phyloP scores from a whole-genome alignment of 2,113 vertebrate species.

The Melospiza georgiana region DNA sequence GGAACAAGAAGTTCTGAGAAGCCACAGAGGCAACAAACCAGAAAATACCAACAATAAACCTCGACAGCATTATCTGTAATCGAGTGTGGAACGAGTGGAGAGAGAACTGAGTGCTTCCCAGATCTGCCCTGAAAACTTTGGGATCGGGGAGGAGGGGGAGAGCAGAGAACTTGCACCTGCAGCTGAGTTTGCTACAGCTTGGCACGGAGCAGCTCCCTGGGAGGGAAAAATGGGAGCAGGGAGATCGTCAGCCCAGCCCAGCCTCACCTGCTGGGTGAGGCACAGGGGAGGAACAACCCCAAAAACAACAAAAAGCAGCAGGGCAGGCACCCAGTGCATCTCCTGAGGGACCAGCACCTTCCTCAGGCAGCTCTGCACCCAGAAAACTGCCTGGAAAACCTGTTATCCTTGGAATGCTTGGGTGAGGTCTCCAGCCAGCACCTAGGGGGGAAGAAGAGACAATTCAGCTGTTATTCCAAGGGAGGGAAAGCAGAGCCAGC shows the following conservation, averaged over 20 bases:
- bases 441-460: not conserved
- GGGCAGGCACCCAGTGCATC: not conserved
- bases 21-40: not conserved
- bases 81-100: not conserved
- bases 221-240: not conserved
- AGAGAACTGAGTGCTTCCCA: not conserved
- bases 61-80: not conserved
- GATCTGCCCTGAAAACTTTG: not conserved
- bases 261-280: too few species aligned
- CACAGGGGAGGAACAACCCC: not conserved
- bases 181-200: not conserved
- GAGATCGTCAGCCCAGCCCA: not conserved
- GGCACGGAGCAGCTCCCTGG: not conserved
- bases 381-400: not conserved
- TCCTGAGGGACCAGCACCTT: not conserved
- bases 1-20: not conserved
- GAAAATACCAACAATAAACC: not conserved
- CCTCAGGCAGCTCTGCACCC: not conserved
- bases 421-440: not conserved
- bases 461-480: not conserved
- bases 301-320: rapidly evolving
- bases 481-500: not conserved
- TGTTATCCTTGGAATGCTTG: not conserved
- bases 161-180: not conserved
- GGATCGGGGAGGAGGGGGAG: not conserved